These are phyloP conservation scores for Meta bourneti DNA, from an alignment of 2,888 invertebrate genomes.

Conservation along the genomic window DNA sequence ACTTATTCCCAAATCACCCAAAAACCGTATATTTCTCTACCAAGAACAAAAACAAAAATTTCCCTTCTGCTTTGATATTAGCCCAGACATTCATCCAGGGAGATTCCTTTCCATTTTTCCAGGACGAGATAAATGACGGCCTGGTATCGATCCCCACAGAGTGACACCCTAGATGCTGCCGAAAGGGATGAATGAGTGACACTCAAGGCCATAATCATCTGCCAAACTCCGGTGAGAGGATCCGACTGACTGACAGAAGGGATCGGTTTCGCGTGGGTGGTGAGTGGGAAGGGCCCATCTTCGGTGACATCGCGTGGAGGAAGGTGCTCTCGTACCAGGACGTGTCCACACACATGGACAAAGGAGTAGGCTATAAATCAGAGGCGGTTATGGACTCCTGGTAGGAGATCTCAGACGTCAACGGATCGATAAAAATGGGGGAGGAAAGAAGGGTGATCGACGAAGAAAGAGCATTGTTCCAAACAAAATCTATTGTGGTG, in stretches of 20 bases:
- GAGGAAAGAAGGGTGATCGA: neutral
- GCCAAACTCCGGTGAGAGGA: constrained; percentile 19
- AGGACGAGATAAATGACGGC: too few relatives aligned
- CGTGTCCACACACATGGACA: neutral
- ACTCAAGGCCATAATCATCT: constrained; percentile 25
- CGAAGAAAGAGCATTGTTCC: too few relatives aligned
- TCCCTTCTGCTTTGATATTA: too few relatives aligned
- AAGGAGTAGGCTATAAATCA: constrained; percentile 3
- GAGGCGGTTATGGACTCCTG: neutral
- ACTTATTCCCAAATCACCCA: too few relatives aligned
- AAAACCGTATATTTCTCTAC: too few relatives aligned
- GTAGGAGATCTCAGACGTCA: constrained; percentile 16
- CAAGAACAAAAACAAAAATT: too few relatives aligned
- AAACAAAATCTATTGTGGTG: too few relatives aligned
- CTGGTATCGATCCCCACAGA: too few relatives aligned
- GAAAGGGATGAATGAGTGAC: neutral
- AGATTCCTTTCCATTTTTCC: too few relatives aligned
- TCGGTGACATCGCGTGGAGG: neutral
- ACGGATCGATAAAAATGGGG: neutral
- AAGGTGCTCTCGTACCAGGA: neutral
- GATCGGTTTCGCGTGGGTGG: constrained; percentile 8
- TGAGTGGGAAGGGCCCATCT: neutral
- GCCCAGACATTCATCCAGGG: too few relatives aligned
- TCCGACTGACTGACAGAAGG: constrained; percentile 16
- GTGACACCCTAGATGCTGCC: too few relatives aligned